Evolutionary conservation across 2,888 invertebrate genomes (phyloP).

Genomic region (Drosophila subsilvestris): DNA sequence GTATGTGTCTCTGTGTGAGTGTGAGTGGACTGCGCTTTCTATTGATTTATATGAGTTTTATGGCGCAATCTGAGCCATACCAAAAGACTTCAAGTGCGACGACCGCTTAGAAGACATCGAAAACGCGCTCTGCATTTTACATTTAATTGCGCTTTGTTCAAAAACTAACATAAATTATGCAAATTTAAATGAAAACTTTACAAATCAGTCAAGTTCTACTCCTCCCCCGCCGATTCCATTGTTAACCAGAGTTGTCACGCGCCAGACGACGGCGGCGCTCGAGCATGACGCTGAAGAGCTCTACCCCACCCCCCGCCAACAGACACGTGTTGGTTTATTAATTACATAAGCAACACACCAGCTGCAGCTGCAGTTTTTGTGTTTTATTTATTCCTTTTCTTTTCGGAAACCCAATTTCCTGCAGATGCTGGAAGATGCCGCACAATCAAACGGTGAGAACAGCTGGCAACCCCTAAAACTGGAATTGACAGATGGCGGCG

Average conservation of each 20-base stretch:
- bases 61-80: slow-evolving; percentile 69
- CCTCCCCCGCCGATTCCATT: slow-evolving; percentile 29
- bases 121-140: slow-evolving; percentile 28
- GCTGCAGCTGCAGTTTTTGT: slow-evolving; percentile 59
- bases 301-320: not conserved
- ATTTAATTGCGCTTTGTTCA: slow-evolving; percentile 41
- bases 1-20: slow-evolving; percentile 15
- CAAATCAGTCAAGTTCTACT: slow-evolving; percentile 33
- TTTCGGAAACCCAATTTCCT: slow-evolving; percentile 67
- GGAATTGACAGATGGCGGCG: slow-evolving; percentile 68
- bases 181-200: slow-evolving; percentile 33
- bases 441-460: slow-evolving; percentile 52
- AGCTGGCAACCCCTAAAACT: slow-evolving; percentile 62
- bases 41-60: slow-evolving; percentile 82
- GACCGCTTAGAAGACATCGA: slow-evolving; percentile 13
- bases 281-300: slow-evolving; percentile 39
- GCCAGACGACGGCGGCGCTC: slow-evolving; percentile 45
- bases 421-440: slow-evolving; percentile 59
- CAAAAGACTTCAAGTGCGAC: slow-evolving; percentile 26
- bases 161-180: slow-evolving; percentile 45
- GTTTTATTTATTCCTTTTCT: slow-evolving; percentile 5
- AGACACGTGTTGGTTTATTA: slow-evolving; percentile 77
- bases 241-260: slow-evolving; percentile 64
- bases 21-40: slow-evolving; percentile 75
- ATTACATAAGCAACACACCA: slow-evolving; percentile 66